A percentile compares a stretch with the other conserved stretches of the same genome.
phyloP scores from a whole-genome alignment of 2,113 vertebrate species.

The Aphyosemion australe region DNA sequence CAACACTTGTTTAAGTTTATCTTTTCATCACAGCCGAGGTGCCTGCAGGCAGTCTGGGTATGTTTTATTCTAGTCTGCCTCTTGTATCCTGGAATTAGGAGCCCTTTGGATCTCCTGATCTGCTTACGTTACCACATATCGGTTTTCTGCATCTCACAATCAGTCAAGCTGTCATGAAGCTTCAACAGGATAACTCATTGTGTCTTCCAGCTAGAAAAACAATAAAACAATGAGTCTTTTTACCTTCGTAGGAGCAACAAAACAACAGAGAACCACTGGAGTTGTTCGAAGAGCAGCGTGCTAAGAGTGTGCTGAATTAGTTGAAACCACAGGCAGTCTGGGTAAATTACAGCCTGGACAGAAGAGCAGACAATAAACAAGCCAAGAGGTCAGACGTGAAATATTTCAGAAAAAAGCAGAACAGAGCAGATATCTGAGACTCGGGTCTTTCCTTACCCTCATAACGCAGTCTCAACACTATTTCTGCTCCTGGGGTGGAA shows the following conservation, averaged over 20 bases:
- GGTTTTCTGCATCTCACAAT: not conserved
- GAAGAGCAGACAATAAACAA: slow-evolving; percentile 57
- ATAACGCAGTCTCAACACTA: slow-evolving; percentile 78
- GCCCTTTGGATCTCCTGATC: not conserved
- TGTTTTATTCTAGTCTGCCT: slow-evolving; percentile 10
- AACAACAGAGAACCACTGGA: slow-evolving; percentile 24
- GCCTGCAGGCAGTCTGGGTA: slow-evolving; percentile 20
- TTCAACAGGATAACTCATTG: slow-evolving; percentile 10
- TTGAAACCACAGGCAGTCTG: slow-evolving; percentile 25
- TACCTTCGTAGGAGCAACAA: not conserved
- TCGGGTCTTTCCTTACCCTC: slow-evolving; percentile 69
- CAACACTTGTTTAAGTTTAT: slow-evolving; percentile 7
- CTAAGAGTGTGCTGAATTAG: slow-evolving; percentile 34
- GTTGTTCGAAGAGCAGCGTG: slow-evolving; percentile 24
- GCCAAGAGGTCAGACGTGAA: slow-evolving; percentile 53
- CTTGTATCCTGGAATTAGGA: slow-evolving; percentile 11
- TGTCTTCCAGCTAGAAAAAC: slow-evolving; percentile 8
- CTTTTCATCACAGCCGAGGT: slow-evolving; percentile 26
- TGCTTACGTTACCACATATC: slow-evolving; percentile 13
- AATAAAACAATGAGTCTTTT: slow-evolving; percentile 15
- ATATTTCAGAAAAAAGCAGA: slow-evolving; percentile 55
- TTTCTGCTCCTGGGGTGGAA: slow-evolving; percentile 75
- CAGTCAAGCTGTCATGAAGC: slow-evolving; percentile 20
- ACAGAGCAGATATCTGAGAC: slow-evolving; percentile 63
- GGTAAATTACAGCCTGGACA: slow-evolving; percentile 28